phyloP scores from a whole-genome alignment of 1,140 invertebrate species.

The Ditylenchus dipsaci region DNA sequence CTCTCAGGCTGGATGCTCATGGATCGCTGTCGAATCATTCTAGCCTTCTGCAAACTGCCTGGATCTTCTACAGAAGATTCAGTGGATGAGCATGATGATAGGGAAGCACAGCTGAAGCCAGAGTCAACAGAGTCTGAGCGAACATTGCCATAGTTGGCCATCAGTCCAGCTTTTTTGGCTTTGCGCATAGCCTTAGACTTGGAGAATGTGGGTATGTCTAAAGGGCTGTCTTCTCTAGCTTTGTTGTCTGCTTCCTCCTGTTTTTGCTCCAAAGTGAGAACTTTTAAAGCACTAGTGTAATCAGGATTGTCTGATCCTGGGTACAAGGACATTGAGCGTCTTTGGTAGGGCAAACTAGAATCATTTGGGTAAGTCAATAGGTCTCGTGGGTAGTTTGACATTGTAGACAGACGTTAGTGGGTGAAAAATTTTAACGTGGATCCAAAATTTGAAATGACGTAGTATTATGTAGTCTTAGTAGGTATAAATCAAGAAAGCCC shows the following conservation, averaged over 20 bases:
- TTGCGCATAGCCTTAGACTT: not conserved
- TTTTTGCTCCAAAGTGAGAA: not conserved
- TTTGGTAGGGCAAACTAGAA: not conserved
- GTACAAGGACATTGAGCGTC: not conserved
- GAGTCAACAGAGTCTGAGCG: conserved; percentile 1
- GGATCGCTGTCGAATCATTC: not conserved
- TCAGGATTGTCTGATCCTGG: not conserved
- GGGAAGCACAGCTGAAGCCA: conserved; percentile 8
- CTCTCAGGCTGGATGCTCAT: not conserved
- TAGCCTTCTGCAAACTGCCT: not conserved
- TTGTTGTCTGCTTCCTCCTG: not conserved
- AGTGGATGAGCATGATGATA: conserved; percentile 3
- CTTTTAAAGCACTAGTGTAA: not conserved
- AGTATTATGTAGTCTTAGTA: no score
- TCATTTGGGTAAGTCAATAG: not conserved
- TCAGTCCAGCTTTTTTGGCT: not conserved
- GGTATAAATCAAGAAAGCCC: no score
- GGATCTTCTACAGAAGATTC: conserved; percentile 3
- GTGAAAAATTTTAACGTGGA: no score
- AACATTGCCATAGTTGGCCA: not conserved
- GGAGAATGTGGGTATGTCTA: not conserved
- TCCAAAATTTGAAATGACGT: no score
- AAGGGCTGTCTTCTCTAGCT: not conserved
- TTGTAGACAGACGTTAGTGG: no score
- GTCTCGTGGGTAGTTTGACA: no score